phyloP scores from a whole-genome alignment of 1,140 invertebrate genomes.

The Orussus abietinus region DNA sequence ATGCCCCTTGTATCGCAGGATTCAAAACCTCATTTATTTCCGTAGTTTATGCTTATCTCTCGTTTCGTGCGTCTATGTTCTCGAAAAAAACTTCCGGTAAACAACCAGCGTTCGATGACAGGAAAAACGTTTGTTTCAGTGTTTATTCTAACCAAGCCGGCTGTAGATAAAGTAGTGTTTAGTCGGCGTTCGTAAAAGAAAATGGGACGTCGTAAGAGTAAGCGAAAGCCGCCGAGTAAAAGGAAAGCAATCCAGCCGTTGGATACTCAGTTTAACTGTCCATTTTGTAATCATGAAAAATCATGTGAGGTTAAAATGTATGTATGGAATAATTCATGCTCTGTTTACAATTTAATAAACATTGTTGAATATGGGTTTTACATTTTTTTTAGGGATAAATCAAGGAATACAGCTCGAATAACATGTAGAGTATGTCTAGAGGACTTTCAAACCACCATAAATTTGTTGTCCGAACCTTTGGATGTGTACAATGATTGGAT shows the following conservation, averaged over 20 bases:
- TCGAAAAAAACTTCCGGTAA: no score
- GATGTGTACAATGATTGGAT: slow-evolving; percentile 99
- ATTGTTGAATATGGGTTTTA: slow-evolving; percentile 11
- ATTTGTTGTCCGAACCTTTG: slow-evolving; percentile 93
- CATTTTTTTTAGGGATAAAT: slow-evolving; percentile 77
- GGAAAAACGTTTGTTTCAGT: no score
- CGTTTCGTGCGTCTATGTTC: no score
- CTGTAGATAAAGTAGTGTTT: no score
- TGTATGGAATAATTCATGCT: slow-evolving; percentile 43
- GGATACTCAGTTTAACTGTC: slow-evolving; percentile 97
- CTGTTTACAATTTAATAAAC: slow-evolving; percentile 1
- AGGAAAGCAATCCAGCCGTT: slow-evolving; percentile 90
- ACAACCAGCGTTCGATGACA: no score
- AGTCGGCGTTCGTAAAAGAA: no score
- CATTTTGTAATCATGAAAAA: slow-evolving; percentile 99
- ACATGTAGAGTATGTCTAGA: slow-evolving; percentile 93
- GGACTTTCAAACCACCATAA: slow-evolving; percentile 95
- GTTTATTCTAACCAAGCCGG: no score
- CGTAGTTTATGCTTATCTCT: no score
- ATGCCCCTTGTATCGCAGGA: no score
- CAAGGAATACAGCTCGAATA: slow-evolving; percentile 87
- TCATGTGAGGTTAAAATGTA: slow-evolving; percentile 99
- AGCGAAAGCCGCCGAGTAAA: slow-evolving; percentile 94
- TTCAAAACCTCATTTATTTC: no score
- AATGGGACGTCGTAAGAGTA: slow-evolving; percentile 96